Evolutionary conservation across 2,113 vertebrate genomes (phyloP), one percentile per base, ranked within the genome.

Genomic region (Dermatemys mawii): DNA sequence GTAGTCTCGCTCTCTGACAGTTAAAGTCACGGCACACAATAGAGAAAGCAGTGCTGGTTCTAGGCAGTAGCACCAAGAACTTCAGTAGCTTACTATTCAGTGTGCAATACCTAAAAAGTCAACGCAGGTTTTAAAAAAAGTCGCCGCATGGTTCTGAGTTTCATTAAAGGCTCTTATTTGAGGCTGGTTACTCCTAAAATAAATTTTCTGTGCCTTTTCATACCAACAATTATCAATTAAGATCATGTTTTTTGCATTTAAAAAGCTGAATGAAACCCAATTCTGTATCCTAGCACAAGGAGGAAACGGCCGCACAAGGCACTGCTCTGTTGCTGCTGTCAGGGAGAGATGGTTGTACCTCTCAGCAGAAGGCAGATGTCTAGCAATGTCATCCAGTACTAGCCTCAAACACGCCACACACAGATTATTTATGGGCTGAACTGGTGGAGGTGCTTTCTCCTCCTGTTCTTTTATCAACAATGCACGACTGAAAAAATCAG

Each of bases 401-500:
- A 91, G 87, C 86, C 90, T 94, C 91, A 86, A 92, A 91, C 85
- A 93, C 44, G 76, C 94, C 94, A 82, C 60, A 51, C 87, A 85
- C 48, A 44, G 54, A 87, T 96, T 97, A 96, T 96, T 97, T 96
- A 97, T 93, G 88, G 93, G 92, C 90, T 90, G 95, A 93, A 83
- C 92, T 93, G 84, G 84, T 81, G 83, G 88, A 88, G 88, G 94
- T 92, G 93, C 73, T 93, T 96, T 95, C 94, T 95, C 92, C 90
- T 91, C 94, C 79, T 87, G 84, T 94, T 96, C 95, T 97, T 97
- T 95, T 96, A 97, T 96, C 97, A 98, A 98, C 97, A 97, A 83
- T 70, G 94, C 83, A 94, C 93, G 96, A 80, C 93, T 97, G 84
- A 95, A 97, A 97, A 97, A 96, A 97, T 96, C 96, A 97, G 94